Evolutionary conservation across 2,113 vertebrate genomes (phyloP), one percentile per base, ranked within the genome.

Genomic region (Geococcyx californianus): DNA sequence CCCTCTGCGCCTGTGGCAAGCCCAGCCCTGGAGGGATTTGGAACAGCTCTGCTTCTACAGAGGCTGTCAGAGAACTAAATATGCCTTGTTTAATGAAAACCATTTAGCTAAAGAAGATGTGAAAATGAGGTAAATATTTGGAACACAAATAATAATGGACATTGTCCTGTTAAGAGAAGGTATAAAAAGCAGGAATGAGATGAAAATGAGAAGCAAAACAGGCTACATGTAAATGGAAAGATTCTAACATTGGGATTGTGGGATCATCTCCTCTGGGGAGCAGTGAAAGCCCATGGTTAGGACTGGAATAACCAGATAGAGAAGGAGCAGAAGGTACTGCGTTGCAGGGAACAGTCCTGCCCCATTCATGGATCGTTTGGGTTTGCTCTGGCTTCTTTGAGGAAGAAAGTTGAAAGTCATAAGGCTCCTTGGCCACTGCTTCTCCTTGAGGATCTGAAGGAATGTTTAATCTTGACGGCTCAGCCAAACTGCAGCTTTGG

Each of bases 201-300:
- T 88, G 78, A 81, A 93, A 95, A 96, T 90, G 81, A 88, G 92
- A 94, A 69, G 85, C 84, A 80, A 77, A 95, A 78, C 20, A 42
- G 52, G 19, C 72, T 89, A 45, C 69, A 72, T 89, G 86, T 90
- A 88, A 89, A 94, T 91, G 69, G 79, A 78, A 88, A 73, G 84
- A 78, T 64, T 23, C 44, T 75, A 60, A 21, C 49, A 26, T 3
- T 73, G 54, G 45, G 10, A 38, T 6, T 66, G 51, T 68, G 36
- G 64, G 68, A 90, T 90, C 15, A 8, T 49, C 23, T 72, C 88
- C 92, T 38, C 36, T 58, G 80, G 88, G 76, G 10, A 62, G 36
- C 14, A 42, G 8, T 58, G 58, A n/a, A 84, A 84, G 29, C 38
- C 83, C 4, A 3, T 76, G 34, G 64, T 75, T 87, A 81, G 79